Base-by-base conservation (phyloP, 2,113 vertebrate genomes). In the Cebus imitator region DNA sequence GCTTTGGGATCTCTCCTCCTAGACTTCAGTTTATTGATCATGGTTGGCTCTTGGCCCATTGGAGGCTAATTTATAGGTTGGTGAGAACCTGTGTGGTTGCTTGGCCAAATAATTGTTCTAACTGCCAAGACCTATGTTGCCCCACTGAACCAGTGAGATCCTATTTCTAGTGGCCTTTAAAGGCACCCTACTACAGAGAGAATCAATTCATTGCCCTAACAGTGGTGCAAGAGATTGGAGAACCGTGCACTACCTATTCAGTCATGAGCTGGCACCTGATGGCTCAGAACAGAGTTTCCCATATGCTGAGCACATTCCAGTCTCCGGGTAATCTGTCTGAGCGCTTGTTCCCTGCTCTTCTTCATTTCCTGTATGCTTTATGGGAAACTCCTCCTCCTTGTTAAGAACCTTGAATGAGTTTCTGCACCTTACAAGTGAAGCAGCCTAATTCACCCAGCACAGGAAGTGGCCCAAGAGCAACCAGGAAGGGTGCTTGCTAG, bases 231-330 rank as follows among this genome's bases (percentile, higher is more conserved):
- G 30, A 45, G 52, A 43, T 0, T 18, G 8, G 27, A 43, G 45
- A 50, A 35, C 1, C 1, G 35, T 37, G 14, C 12, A 3, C 8
- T 14, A 5, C 43, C n/a, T 32, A 4, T 7, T 64, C 1, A 2
- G 30, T 48, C 64, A 10, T 0, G 11, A 35, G 45, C 23, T 37
- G 7, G 27, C 16, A 30, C 6, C 48, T n/a, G 40, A 20, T 37
- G 40, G 13, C 52, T 25, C 37, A 52, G 55, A 23, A 37, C 1
- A 25, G 35, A 14, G 6, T 35, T 87, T 87, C 32, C 55, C 57
- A 14, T 1, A 7, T 13, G 13, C 32, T 4, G 23, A 45, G 70
- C 61, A 4, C 11, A 21, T 25, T 30, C 20, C 32, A 7, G 13
- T 43, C 58, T 21, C 50, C 3, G 0, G 3, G 21, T 76, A 25